Evolutionary conservation across 2,888 invertebrate species (phyloP), one percentile per base, ranked within the genome.

Genomic region (Protodeltote pygarga): DNA sequence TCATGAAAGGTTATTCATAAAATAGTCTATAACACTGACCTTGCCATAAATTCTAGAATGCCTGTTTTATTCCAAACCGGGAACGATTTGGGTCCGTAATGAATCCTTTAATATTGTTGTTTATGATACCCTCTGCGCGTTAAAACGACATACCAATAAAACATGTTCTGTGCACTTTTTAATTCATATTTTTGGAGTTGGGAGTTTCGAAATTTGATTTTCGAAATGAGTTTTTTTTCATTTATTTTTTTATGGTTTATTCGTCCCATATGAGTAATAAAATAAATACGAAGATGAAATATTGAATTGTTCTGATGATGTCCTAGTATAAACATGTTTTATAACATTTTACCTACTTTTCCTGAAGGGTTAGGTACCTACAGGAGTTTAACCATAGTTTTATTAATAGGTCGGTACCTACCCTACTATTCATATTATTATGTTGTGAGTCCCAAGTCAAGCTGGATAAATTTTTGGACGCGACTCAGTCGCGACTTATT

Each of bases 71-170:
- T 71, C 65, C 67, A 61, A 57, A 51, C 58, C 64, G 38, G 39
- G 49, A 64, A 64, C 71, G 57, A 68, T 79, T 71, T 58, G 64
- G 64, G 54, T 20, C 61, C 48, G 66, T 69, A 69, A 75, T 75
- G 73, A 75, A 75, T 71, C 61, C 59, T 58, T 53, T 77, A 77
- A 79, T 79, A 73, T 64, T 64, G 65, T 66, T 76, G 72, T 81
- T 79, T 79, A 78, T 68, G 58, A 46, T 63, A 25, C 53, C 64
- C 52, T 72, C 75, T 75, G 62, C 46, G 57, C 32, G 40, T 59
- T 64, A 41, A 49, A 55, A 47, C 41, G 53, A 50, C 45, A 37
- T 58, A 14, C 16, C 27, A 37, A 48, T 52, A 54, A 48, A n/a
- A 60, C 54, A 62, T 63, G 50, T 59, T 58, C n/a, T 35, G 35